phyloP scores from a whole-genome alignment of 2,113 vertebrate species.

The Petromus typicus region DNA sequence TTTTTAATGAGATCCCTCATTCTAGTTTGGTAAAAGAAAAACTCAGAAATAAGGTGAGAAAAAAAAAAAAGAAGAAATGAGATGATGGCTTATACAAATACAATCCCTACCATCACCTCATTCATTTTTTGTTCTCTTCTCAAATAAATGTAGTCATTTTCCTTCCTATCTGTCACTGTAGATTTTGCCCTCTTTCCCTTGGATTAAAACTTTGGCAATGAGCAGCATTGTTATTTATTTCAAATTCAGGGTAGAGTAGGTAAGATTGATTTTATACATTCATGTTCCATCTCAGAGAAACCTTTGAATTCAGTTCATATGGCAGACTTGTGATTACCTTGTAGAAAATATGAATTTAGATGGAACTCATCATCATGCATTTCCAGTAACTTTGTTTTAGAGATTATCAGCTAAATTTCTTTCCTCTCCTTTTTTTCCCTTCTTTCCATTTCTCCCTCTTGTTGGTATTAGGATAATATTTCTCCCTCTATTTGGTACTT shows the following conservation, averaged over 20 bases:
- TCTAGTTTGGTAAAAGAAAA: background rate
- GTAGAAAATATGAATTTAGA: background rate
- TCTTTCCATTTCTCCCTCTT: background rate
- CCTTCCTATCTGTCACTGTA: background rate
- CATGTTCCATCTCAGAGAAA: background rate
- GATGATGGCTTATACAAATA: background rate
- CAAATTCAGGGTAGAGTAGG: background rate
- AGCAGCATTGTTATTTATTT: background rate
- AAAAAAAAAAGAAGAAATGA: background rate
- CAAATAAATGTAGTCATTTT: background rate
- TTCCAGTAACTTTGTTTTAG: background rate
- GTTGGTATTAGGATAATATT: conserved; percentile 20
- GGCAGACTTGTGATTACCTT: background rate
- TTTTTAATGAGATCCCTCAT: background rate
- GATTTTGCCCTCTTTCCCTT: background rate
- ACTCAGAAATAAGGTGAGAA: background rate
- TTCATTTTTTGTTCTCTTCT: background rate
- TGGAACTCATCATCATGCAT: background rate
- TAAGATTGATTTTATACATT: background rate
- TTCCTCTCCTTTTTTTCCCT: background rate
- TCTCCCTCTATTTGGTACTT: background rate
- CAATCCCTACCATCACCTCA: background rate
- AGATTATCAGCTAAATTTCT: background rate
- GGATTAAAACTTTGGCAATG: background rate
- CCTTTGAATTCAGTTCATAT: conserved; percentile 7